Base-by-base conservation (phyloP, 2,888 invertebrate species). In the Parapristionchus giblindavisi region DNA sequence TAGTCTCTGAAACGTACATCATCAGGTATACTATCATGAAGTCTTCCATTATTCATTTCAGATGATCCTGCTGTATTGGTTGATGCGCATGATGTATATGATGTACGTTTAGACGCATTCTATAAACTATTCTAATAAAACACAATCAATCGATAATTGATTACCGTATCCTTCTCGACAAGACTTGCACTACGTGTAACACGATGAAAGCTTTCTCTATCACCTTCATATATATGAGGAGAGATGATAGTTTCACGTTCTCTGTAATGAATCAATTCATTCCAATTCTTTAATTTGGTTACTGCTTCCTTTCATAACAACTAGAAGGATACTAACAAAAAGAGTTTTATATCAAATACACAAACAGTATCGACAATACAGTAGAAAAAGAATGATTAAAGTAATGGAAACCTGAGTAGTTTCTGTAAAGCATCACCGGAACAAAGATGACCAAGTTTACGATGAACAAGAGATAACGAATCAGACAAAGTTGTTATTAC, bases 11-110 rank as follows among this genome's bases (percentile, higher is more conserved):
- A 75, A 21, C 54, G 36, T 0, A 76, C 77, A 43, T 79, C 77
- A 48, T 76, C 70, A 17, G 77, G 70, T 29, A 75, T 70, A 29
- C 71, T 73, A 40, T 58, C 65, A 40, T 76, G 73, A 3, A 54
- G 52, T 73, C 68, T 29, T 43, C 52, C 65, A 38, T 51, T 34
- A 24, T 65, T 34, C 8, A 27, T 52, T 14, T 73, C 73, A 8
- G 60, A 61, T 24, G 75, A 77, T 11, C 66, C 76, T 21, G 76
- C 73, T 3, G 74, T 77, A 17, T 73, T 52, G 27, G 73, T 75
- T 21, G 77, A 77, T 38, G 48, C 56, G 27, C 75, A 65, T 34
- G 79, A 79, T 1, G 77, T 76, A 61, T 75, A 79, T 3, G 79
- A 79, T 6, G 74, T 71, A 11, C 79, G 75, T 51, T 79, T 76